These are phyloP conservation scores for Chouioia cunea DNA, from an alignment of 2,888 invertebrate genomes.

Conservation along the genomic window DNA sequence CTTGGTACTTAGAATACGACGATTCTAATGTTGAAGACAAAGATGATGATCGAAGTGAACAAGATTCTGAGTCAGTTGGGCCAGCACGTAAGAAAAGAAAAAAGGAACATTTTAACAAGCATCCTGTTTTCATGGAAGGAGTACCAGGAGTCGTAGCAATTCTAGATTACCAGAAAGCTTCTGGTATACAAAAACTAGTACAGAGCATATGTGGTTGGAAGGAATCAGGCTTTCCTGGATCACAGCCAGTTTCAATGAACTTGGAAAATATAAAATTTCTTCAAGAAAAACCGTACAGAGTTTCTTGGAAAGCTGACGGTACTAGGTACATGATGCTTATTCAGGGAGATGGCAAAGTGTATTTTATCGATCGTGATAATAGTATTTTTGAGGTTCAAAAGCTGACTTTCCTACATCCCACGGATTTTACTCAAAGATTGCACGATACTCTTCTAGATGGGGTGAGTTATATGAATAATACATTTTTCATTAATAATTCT, in stretches of 20 bases:
- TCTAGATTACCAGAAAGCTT: slow-evolving; percentile 72
- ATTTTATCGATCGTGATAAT: slow-evolving; percentile 95
- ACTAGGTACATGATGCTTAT: slow-evolving; percentile 98
- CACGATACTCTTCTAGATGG: slow-evolving; percentile 91
- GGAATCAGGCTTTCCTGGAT: slow-evolving; percentile 90
- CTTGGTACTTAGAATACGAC: slow-evolving; percentile 83
- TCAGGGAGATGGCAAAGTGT: slow-evolving; percentile 85
- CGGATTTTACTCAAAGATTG: slow-evolving; percentile 79
- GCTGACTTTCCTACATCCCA: slow-evolving; percentile 83
- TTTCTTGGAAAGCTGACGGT: slow-evolving; percentile 99
- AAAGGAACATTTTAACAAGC: slow-evolving; percentile 72
- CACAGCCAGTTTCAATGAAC: slow-evolving; percentile 98
- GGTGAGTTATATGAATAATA: slow-evolving; percentile 71
- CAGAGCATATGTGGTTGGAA: slow-evolving; percentile 87
- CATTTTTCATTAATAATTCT: not conserved
- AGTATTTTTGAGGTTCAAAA: slow-evolving; percentile 88
- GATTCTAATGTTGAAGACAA: slow-evolving; percentile 54
- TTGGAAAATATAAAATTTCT: slow-evolving; percentile 81
- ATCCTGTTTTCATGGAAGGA: slow-evolving; percentile 87
- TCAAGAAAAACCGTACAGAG: slow-evolving; percentile 86
- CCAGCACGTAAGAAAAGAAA: slow-evolving; percentile 56
- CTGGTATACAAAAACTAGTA: slow-evolving; percentile 79
- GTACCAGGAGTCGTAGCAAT: slow-evolving; percentile 84
- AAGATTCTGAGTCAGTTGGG: slow-evolving; percentile 27
- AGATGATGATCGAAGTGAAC: slow-evolving; percentile 53